Percentiles rank a stretch among this genome's conserved stretches.
Conservation (phyloP, 2,797 vertebrate genomes). For the Acipenser transmontanus region DNA sequence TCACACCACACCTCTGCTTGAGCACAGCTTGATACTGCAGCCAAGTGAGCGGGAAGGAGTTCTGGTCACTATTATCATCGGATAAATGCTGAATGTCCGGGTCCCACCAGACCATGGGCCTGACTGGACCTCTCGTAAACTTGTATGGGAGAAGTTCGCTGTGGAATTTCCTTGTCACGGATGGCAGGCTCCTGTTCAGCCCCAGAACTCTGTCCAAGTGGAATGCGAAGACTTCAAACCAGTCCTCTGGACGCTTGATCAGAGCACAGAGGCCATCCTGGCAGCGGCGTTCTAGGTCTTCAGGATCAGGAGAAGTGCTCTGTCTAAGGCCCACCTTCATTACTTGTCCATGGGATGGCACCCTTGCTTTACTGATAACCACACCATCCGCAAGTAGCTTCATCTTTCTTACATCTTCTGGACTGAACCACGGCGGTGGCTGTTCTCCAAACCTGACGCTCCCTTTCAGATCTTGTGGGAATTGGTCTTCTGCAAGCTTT, state of each 20-base stretch:
- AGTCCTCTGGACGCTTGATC: slow-evolving; percentile 77
- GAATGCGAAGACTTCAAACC: slow-evolving; percentile 84
- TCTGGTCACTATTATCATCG: slow-evolving; percentile 82
- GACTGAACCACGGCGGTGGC: slow-evolving; percentile 68
- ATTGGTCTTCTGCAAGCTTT: slow-evolving; percentile 21
- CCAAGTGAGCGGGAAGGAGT: slow-evolving; percentile 80
- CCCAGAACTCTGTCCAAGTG: slow-evolving; percentile 87
- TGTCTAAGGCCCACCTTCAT: slow-evolving; percentile 63
- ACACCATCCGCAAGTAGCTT: slow-evolving; percentile 51
- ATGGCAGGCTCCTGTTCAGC: slow-evolving; percentile 74
- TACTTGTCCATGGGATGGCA: slow-evolving; percentile 81
- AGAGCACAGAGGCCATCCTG: slow-evolving; percentile 65
- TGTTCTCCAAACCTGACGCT: slow-evolving; percentile 6
- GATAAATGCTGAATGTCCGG: slow-evolving; percentile 74
- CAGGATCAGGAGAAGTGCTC: neutral
- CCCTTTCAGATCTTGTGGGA: slow-evolving; percentile 19
- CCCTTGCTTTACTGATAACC: slow-evolving; percentile 67
- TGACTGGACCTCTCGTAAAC: slow-evolving; percentile 56
- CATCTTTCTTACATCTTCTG: slow-evolving; percentile 71
- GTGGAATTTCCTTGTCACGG: slow-evolving; percentile 65
- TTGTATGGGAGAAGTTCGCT: slow-evolving; percentile 77
- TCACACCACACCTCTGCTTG: slow-evolving; percentile 45
- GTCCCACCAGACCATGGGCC: slow-evolving; percentile 86
- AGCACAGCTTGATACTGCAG: slow-evolving; percentile 80
- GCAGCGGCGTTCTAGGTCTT: slow-evolving; percentile 45